Evolutionary conservation across 2,888 invertebrate species (phyloP).

Genomic region (Campopleginae sp.): DNA sequence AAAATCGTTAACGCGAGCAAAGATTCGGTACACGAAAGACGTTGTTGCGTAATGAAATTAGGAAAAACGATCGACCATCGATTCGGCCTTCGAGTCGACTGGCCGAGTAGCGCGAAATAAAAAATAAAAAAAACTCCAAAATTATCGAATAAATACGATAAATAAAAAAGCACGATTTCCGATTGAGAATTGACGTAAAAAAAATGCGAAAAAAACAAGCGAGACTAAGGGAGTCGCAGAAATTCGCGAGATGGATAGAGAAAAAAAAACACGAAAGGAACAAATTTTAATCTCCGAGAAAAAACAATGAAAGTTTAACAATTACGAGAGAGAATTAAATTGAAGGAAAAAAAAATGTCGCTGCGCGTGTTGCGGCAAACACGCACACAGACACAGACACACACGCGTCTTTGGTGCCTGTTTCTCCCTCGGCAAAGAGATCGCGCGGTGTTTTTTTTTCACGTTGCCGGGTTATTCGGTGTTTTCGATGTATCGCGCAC

Average conservation of each 20-base stretch:
- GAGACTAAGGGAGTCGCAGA: neutral
- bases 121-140: neutral
- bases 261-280: neutral
- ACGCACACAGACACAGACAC: neutral
- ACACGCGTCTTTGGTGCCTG: neutral
- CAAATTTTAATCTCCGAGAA: neutral
- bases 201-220: neutral
- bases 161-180: no score
- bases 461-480: conserved; percentile 61
- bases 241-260: neutral
- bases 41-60: conserved; percentile 5
- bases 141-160: neutral
- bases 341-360: conserved; percentile 24
- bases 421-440: conserved; percentile 34
- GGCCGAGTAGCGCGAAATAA: no score
- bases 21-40: neutral
- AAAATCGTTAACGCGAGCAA: neutral
- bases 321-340: neutral
- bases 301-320: neutral
- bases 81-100: neutral
- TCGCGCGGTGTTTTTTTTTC: conserved; percentile 39
- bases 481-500: conserved; percentile 39
- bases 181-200: neutral
- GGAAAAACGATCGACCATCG: neutral
- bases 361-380: conserved; percentile 49